phyloP scores from a whole-genome alignment of 2,797 vertebrate species.

The Odontamblyopus rebecca region DNA sequence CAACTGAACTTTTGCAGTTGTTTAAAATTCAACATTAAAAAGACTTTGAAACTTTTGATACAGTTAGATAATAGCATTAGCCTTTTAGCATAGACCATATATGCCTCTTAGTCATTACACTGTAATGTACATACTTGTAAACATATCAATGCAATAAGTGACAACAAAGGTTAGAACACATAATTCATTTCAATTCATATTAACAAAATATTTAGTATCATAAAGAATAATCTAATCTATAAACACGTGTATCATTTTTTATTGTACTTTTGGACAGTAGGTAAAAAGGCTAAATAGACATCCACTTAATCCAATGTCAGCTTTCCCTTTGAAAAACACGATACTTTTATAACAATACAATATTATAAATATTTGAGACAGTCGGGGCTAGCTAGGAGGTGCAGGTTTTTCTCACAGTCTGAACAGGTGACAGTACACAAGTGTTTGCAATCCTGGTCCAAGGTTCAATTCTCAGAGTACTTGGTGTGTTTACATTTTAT shows the following conservation, averaged over 20 bases:
- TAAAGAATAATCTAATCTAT: background rate
- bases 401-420: background rate
- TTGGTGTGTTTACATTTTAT: background rate
- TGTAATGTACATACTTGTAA: background rate
- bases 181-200: background rate
- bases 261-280: background rate
- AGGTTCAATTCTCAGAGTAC: background rate
- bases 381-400: background rate
- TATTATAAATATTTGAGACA: background rate
- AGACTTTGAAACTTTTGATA: slow-evolving; percentile 4
- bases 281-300: background rate
- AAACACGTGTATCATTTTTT: background rate
- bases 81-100: background rate
- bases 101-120: background rate
- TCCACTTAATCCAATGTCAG: background rate
- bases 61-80: background rate
- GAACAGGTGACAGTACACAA: background rate
- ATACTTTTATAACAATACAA: background rate
- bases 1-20: slow-evolving; percentile 5
- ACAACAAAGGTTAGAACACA: background rate
- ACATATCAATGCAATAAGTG: background rate
- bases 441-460: background rate
- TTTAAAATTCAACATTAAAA: too few species aligned
- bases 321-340: background rate
- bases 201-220: background rate